Evolutionary conservation across 1,140 invertebrate species (phyloP).

Genomic region (Brachionus sp.): DNA sequence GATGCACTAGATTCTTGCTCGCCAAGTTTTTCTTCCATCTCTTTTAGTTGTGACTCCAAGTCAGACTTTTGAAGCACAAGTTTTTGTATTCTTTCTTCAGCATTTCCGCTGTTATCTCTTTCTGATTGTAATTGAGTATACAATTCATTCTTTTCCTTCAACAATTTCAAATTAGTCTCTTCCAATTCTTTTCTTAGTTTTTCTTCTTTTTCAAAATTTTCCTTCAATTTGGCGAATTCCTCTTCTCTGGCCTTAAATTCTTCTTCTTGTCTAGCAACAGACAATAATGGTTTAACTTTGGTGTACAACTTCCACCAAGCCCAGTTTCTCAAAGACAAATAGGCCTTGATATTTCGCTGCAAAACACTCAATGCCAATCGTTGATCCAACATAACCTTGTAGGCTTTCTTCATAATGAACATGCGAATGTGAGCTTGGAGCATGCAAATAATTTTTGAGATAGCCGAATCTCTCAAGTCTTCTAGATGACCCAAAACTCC

Average conservation of each 20-base stretch:
- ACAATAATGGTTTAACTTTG: conserved; percentile 95
- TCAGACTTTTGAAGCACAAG: conserved; percentile 92
- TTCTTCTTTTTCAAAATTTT: conserved; percentile 86
- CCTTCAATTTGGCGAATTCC: conserved; percentile 87
- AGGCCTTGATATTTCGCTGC: conserved; percentile 97
- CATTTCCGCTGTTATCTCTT: conserved; percentile 69
- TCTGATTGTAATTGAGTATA: conserved; percentile 82
- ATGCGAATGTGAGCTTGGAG: conserved; percentile 92
- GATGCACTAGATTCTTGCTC: conserved; percentile 92
- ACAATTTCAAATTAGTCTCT: conserved; percentile 77
- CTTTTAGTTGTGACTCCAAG: conserved; percentile 90
- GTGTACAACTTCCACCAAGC: conserved; percentile 99
- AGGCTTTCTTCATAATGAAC: conserved; percentile 77
- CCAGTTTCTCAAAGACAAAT: conserved; percentile 96
- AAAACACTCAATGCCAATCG: conserved; percentile 93
- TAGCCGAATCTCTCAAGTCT: conserved; percentile 97
- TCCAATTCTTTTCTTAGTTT: conserved; percentile 95
- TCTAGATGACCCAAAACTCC: conserved; percentile 99
- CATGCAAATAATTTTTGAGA: conserved; percentile 95
- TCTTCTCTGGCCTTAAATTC: conserved; percentile 96
- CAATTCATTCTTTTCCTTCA: conserved; percentile 83
- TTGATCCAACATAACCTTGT: conserved; percentile 96
- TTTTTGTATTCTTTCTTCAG: conserved; percentile 86
- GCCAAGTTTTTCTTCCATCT: conserved; percentile 86
- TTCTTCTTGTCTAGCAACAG: conserved; percentile 95